Conservation (phyloP, 2,888 invertebrate species). For the Chironomus tentans region DNA sequence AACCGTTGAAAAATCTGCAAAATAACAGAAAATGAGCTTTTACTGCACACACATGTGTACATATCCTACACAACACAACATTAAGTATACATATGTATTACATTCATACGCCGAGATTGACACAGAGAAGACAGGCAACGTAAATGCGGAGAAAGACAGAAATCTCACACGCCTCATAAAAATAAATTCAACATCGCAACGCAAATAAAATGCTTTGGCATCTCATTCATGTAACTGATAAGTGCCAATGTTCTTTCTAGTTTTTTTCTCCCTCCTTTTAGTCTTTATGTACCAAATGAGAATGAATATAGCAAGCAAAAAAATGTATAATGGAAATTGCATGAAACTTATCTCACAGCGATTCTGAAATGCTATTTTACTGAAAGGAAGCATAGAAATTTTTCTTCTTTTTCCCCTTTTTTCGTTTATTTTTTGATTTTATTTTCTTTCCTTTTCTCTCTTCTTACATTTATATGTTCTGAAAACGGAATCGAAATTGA, state of each 20-base stretch:
- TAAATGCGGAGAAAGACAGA: neutral
- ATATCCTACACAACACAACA: neutral
- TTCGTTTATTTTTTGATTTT: neutral
- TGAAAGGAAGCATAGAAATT: neutral
- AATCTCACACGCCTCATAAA: neutral
- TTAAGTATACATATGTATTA: neutral
- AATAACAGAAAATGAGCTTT: too few relatives aligned
- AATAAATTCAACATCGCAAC: neutral
- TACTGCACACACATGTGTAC: neutral
- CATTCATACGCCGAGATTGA: neutral
- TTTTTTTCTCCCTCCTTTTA: neutral
- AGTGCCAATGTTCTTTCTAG: neutral
- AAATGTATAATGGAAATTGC: neutral
- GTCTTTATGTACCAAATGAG: neutral
- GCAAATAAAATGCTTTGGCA: neutral
- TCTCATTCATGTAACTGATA: neutral
- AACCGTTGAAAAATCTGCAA: too few relatives aligned
- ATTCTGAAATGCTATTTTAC: neutral
- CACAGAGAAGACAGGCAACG: neutral
- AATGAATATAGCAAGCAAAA: neutral
- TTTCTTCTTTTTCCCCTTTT: too few relatives aligned
- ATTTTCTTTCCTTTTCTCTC: neutral
- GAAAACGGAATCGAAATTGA: neutral
- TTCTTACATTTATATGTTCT: neutral
- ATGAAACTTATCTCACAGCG: neutral